Percentiles rank a stretch among this genome's conserved stretches.
Conservation (phyloP, 2,888 invertebrate genomes). For the Acholoe squamosa region DNA sequence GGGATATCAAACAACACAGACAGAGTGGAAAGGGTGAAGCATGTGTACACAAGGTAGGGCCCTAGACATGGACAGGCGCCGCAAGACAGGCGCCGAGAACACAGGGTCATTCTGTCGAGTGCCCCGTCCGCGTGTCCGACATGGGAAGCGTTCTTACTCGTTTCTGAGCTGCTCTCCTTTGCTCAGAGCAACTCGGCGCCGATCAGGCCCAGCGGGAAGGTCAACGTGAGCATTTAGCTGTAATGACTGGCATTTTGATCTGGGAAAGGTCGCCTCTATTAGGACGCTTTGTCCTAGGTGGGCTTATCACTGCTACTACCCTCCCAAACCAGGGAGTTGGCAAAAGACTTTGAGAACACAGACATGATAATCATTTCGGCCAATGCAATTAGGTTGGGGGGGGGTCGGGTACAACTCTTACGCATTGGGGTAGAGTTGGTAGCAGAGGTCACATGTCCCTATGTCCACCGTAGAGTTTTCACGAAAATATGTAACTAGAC, state of each 20-base stretch:
- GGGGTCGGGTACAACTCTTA: neutral
- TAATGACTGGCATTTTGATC: slow-evolving; percentile 51
- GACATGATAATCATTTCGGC: neutral
- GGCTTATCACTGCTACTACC: neutral
- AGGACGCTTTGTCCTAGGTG: slow-evolving; percentile 41
- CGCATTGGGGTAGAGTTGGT: neutral
- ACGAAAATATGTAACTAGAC: too few relatives aligned
- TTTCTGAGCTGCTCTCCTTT: neutral
- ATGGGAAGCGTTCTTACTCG: slow-evolving; percentile 33
- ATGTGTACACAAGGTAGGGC: slow-evolving; percentile 22
- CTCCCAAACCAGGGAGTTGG: neutral
- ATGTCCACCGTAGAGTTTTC: neutral
- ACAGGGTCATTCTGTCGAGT: slow-evolving; percentile 33
- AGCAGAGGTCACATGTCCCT: neutral
- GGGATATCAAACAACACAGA: slow-evolving; percentile 35
- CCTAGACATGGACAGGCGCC: neutral
- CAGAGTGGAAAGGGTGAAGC: neutral
- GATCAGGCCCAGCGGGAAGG: slow-evolving; percentile 7
- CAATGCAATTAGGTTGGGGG: neutral
- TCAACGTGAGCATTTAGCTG: slow-evolving; percentile 36
- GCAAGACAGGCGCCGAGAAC: neutral
- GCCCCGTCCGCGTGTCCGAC: neutral
- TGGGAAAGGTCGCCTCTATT: slow-evolving; percentile 48
- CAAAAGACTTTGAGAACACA: neutral
- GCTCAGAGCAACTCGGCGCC: neutral